phyloP scores from a whole-genome alignment of 2,888 invertebrate genomes.

The Uloborus plumipes region DNA sequence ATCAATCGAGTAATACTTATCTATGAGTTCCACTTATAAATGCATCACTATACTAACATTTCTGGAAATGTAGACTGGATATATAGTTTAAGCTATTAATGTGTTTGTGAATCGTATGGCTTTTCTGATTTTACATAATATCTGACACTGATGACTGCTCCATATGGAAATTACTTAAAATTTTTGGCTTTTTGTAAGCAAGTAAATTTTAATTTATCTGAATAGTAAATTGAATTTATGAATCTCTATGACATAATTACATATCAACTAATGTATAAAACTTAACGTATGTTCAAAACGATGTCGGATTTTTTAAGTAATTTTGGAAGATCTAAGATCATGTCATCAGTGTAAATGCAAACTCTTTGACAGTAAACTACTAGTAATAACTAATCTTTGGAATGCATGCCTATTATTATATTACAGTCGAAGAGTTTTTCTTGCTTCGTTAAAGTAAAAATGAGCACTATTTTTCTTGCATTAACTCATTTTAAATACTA shows the following conservation, averaged over 20 bases:
- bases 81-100: too few relatives aligned
- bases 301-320: too few relatives aligned
- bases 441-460: constrained; percentile 33
- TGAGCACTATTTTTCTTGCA: constrained; percentile 52
- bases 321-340: background rate
- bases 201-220: too few relatives aligned
- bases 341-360: constrained; percentile 26
- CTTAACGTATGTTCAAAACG: too few relatives aligned
- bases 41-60: constrained; percentile 48
- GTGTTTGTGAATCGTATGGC: constrained; percentile 30
- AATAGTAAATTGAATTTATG: too few relatives aligned
- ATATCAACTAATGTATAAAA: too few relatives aligned
- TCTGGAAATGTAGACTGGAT: background rate
- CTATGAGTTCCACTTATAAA: constrained; percentile 51
- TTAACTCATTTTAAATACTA: constrained; percentile 10
- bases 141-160: constrained; percentile 34
- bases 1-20: constrained; percentile 48
- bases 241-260: too few relatives aligned
- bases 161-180: too few relatives aligned
- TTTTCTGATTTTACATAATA: constrained; percentile 21
- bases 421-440: background rate
- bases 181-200: too few relatives aligned
- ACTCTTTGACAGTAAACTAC: background rate
- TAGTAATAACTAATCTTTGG: background rate
- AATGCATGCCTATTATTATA: background rate